Evolutionary conservation across 2,888 invertebrate species (phyloP).

Genomic region (Schrankia costaestrigalis): DNA sequence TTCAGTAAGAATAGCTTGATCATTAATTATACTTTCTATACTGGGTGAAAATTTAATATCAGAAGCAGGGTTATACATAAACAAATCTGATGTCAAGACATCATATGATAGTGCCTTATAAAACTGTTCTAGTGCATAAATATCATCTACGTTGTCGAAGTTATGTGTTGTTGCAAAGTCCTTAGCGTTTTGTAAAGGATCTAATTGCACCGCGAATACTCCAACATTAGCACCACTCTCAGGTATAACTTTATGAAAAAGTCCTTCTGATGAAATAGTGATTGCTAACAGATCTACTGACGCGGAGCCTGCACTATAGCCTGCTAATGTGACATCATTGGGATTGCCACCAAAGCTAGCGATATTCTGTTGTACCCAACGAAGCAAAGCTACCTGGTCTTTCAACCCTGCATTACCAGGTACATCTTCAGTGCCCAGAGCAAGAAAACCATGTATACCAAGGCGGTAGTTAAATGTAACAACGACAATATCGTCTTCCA

Average conservation of each 20-base stretch:
- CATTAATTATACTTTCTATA: conserved; percentile 22
- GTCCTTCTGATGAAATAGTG: conserved; percentile 35
- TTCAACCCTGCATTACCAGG: conserved; percentile 52
- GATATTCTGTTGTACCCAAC: conserved; percentile 47
- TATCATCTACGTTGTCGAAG: conserved; percentile 35
- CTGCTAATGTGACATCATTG: conserved; percentile 41
- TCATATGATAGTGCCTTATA: conserved; percentile 39
- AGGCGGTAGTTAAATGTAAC: conserved; percentile 42
- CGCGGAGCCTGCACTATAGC: conserved; percentile 40
- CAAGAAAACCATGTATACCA: conserved; percentile 36
- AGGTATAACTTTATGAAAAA: conserved; percentile 43
- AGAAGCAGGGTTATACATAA: conserved; percentile 24
- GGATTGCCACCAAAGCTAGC: conserved; percentile 46
- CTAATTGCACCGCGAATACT: conserved; percentile 33
- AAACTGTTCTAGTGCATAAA: conserved; percentile 44
- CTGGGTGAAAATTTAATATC: conserved; percentile 34
- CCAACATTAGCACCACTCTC: conserved; percentile 41
- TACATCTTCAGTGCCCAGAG: conserved; percentile 36
- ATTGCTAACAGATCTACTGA: conserved; percentile 38
- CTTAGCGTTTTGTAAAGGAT: conserved; percentile 44
- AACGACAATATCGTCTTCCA: conserved; percentile 28
- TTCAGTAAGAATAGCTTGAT: conserved; percentile 30
- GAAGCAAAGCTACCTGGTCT: conserved; percentile 41
- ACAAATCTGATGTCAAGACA: conserved; percentile 21
- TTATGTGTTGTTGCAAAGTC: conserved; percentile 30